Evolutionary conservation across 2,113 vertebrate genomes (phyloP), one percentile per base, ranked within the genome.

Genomic region (Chunga burmeisteri): DNA sequence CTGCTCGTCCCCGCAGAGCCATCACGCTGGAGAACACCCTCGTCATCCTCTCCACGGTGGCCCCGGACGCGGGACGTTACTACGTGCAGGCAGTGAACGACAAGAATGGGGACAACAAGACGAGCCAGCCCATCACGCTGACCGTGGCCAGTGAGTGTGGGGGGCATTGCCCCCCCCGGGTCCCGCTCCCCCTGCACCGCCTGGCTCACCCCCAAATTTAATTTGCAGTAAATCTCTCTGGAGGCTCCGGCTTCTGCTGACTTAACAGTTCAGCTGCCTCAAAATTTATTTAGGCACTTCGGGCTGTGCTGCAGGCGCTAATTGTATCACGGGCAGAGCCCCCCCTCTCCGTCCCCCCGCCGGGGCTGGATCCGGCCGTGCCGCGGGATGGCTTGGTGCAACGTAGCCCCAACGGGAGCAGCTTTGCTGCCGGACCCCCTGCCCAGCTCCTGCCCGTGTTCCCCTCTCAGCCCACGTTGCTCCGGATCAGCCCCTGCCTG

Each of bases 91-190:
- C 99, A 0, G 99, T 99, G 25, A 99, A 99, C 0, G 99, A 99
- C 98, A 99, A 99, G 98, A 99, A 99, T 0, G 99, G 99, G 4
- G 99, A 99, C 94, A 99, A 99, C 98, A 99, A 99, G 97, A 99
- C 99, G 20, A 99, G 99, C 98, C 99, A 99, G 97, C 99, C 99
- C 87, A 99, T 99, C 98, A 99, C 98, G 3, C 96, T 99, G 50
- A 98, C 98, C 0, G 99, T 99, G 80, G 99, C 99, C 94, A 99
- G 99, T 99, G 97, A 99, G 99, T 99, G 50, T 20, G 7, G 81
- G 82, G 94, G 78, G 32, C 56, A 4, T 22, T 3, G 7, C 2
- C 7, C 16, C 11, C 8, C 77, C 44, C 44, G 4, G 1, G 59
- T 34, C 84, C 63, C 2, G 0, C 62, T 50, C 38, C 7, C 74